phyloP scores from a whole-genome alignment of 2,888 invertebrate genomes.

The Aspidapion aeneum region DNA sequence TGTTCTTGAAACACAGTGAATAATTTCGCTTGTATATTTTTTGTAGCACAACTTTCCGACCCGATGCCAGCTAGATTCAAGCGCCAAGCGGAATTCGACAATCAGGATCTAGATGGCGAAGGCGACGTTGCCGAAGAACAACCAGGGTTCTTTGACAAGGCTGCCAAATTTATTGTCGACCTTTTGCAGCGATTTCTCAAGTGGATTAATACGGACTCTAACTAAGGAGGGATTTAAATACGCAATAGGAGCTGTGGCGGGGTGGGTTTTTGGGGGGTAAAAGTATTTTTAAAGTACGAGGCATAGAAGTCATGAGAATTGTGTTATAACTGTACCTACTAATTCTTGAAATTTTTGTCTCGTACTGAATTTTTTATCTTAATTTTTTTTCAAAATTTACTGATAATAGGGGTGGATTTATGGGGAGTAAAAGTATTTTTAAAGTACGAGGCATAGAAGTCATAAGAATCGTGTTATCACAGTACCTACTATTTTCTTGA shows the following conservation, averaged over 20 bases:
- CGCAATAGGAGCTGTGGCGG: constrained; percentile 15
- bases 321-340: too few relatives aligned
- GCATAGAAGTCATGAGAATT: too few relatives aligned
- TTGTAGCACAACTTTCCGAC: neutral
- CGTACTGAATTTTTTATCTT: too few relatives aligned
- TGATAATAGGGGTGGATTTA: constrained; percentile 22
- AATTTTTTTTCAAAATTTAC: too few relatives aligned
- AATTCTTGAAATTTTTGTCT: too few relatives aligned
- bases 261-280: constrained; percentile 19
- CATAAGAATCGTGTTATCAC: too few relatives aligned
- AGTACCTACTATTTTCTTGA: too few relatives aligned
- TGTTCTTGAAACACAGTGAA: too few relatives aligned
- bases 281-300: neutral
- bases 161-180: constrained; percentile 47
- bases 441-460: too few relatives aligned
- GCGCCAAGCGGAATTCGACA: constrained; percentile 29
- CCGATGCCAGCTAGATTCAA: constrained; percentile 11
- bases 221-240: constrained; percentile 20
- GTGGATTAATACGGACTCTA: constrained; percentile 46
- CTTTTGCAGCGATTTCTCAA: constrained; percentile 48
- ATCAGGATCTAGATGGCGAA: constrained; percentile 19
- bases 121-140: constrained; percentile 17
- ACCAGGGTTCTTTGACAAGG: constrained; percentile 45
- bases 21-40: too few relatives aligned
- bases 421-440: constrained; percentile 6